A percentile compares a stretch with the other conserved stretches of the same genome.
Evolutionary conservation across 2,797 vertebrate species (phyloP).

Genomic region (Eupleurogrammus muticus): DNA sequence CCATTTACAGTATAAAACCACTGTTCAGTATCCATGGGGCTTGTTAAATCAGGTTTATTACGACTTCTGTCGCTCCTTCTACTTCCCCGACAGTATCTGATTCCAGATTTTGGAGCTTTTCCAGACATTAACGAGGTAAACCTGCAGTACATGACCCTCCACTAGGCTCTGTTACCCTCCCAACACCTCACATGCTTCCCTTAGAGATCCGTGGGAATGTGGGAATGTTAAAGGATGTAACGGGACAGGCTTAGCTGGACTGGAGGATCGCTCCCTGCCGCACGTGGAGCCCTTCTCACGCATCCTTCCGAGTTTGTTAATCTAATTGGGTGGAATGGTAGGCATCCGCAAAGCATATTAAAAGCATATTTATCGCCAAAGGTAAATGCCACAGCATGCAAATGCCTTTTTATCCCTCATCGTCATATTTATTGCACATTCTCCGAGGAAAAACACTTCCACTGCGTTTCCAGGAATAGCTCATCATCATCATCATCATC

Average conservation of each 20-base stretch:
- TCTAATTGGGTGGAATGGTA: conserved; percentile 42
- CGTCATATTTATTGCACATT: conserved; percentile 37
- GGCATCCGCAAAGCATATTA: conserved; percentile 55
- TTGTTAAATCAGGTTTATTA: neutral
- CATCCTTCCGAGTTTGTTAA: conserved; percentile 45
- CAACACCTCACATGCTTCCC: conserved; percentile 6
- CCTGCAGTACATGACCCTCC: neutral
- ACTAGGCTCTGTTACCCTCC: neutral
- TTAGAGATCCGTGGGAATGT: conserved; percentile 17
- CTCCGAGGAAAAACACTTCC: conserved; percentile 21
- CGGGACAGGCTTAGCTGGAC: conserved; percentile 22
- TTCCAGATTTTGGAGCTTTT: conserved; percentile 5
- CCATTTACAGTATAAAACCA: too few species aligned
- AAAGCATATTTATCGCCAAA: conserved; percentile 57
- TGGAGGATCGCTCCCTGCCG: conserved; percentile 20
- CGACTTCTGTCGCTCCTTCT: neutral
- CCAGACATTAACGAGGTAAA: neutral
- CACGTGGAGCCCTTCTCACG: conserved; percentile 5
- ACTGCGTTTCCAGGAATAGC: conserved; percentile 14
- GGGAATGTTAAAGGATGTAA: conserved; percentile 29
- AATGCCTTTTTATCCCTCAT: conserved; percentile 45
- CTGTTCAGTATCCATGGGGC: neutral
- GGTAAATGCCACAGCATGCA: conserved; percentile 67
- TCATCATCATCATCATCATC: conserved; percentile 30
- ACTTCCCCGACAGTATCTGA: neutral